These are phyloP conservation scores for Setipinna tenuifilis DNA, from an alignment of 2,797 vertebrate genomes.

Conservation along the genomic window DNA sequence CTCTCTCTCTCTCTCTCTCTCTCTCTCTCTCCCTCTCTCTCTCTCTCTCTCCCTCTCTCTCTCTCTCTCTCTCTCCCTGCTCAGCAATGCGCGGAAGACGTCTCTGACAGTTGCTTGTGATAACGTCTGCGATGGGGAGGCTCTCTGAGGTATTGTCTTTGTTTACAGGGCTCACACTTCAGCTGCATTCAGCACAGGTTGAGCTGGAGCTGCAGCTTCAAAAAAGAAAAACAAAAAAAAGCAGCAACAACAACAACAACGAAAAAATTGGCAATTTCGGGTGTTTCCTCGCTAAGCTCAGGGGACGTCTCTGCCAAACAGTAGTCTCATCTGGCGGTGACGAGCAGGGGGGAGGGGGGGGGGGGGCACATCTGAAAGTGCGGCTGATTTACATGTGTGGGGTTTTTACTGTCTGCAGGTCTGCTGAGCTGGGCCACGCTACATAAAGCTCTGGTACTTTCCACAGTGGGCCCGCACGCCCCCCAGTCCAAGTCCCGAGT, in stretches of 20 bases:
- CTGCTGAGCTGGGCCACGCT: not conserved
- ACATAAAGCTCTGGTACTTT: not conserved
- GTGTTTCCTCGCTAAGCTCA: not conserved
- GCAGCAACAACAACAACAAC: too few species aligned
- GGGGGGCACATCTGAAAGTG: not conserved
- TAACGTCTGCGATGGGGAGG: conserved; percentile 57
- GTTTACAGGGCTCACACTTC: conserved; percentile 66
- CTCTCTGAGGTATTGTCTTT: conserved; percentile 60
- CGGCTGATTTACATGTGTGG: not conserved
- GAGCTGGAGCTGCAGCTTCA: conserved; percentile 39
- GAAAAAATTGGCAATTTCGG: not conserved
- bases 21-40: too few species aligned
- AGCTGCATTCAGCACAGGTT: conserved; percentile 50
- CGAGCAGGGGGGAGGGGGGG: not conserved
- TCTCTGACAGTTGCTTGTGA: conserved; percentile 66
- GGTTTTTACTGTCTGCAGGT: not conserved
- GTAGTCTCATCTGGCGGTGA: not conserved
- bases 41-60: too few species aligned
- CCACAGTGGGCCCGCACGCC: not conserved
- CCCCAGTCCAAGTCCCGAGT: too few species aligned
- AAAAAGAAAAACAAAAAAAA: not conserved
- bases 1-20: too few species aligned
- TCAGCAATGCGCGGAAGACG: conserved; percentile 5
- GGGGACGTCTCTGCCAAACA: not conserved
- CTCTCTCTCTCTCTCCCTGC: too few species aligned